Evolutionary conservation across 2,888 invertebrate genomes (phyloP).

Genomic region (Thyatira batis): DNA sequence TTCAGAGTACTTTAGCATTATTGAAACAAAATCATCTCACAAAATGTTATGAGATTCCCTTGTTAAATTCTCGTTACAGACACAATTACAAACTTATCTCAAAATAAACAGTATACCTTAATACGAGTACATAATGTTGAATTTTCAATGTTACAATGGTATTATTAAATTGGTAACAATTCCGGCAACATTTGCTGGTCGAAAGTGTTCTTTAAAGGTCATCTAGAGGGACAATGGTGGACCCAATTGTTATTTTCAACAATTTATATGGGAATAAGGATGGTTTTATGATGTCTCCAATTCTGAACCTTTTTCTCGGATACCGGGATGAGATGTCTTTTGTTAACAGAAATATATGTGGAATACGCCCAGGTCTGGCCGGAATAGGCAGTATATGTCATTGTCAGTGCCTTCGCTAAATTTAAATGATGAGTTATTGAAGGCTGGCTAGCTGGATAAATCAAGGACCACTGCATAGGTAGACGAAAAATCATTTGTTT

Average conservation of each 20-base stretch:
- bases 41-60: neutral
- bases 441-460: slow-evolving; percentile 1
- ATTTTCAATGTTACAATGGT: slow-evolving; percentile 1
- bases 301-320: slow-evolving; percentile 31
- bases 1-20: neutral
- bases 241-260: slow-evolving; percentile 53
- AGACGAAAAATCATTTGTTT: neutral
- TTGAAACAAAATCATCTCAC: slow-evolving; percentile 1
- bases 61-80: neutral
- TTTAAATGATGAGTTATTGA: slow-evolving; percentile 28
- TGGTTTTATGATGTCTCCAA: slow-evolving; percentile 50
- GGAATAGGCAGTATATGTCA: slow-evolving; percentile 32
- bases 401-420: slow-evolving; percentile 20
- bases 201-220: slow-evolving; percentile 43
- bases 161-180: slow-evolving; percentile 8
- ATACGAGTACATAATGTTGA: slow-evolving; percentile 11
- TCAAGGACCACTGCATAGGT: neutral
- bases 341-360: slow-evolving; percentile 16
- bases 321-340: slow-evolving; percentile 32
- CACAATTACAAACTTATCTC: slow-evolving; percentile 8
- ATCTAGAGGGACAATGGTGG: slow-evolving; percentile 38
- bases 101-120: slow-evolving; percentile 16
- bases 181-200: slow-evolving; percentile 19
- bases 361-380: slow-evolving; percentile 24
- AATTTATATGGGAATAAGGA: slow-evolving; percentile 56